Conservation (phyloP, 2,888 invertebrate genomes). For the Drosophila quinaria region DNA sequence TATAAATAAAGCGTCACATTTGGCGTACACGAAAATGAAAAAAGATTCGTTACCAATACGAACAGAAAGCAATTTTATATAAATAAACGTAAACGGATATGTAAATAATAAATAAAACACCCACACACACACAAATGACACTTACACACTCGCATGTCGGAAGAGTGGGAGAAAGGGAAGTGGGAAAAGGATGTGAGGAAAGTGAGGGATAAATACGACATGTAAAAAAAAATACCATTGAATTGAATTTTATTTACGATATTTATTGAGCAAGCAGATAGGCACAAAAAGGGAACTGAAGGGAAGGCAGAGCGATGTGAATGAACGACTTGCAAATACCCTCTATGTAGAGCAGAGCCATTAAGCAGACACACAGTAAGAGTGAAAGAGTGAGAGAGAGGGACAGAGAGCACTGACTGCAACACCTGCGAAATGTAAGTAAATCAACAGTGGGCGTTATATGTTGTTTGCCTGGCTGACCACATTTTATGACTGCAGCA, state of each 20-base stretch:
- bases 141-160: constrained; percentile 10
- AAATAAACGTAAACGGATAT: constrained; percentile 70
- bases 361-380: constrained; percentile 1
- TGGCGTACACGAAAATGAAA: constrained; percentile 38
- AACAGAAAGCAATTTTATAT: constrained; percentile 66
- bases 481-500: constrained; percentile 55
- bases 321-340: constrained; percentile 33
- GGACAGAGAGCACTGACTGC: not conserved
- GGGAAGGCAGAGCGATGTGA: not conserved
- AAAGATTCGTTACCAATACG: constrained; percentile 55
- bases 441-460: constrained; percentile 41
- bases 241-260: constrained; percentile 67
- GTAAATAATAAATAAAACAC: constrained; percentile 68
- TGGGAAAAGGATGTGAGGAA: too few species aligned
- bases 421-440: constrained; percentile 9
- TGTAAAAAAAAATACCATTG: constrained; percentile 55
- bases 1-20: constrained; percentile 39
- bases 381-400: not conserved
- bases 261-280: constrained; percentile 56
- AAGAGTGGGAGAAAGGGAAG: not conserved
- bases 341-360: constrained; percentile 9
- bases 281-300: not conserved
- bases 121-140: constrained; percentile 19
- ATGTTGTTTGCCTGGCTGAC: constrained; percentile 12
- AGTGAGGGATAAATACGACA: constrained; percentile 27